Percentiles rank a stretch among this genome's conserved stretches.
Evolutionary conservation across 2,113 vertebrate genomes (phyloP).

Genomic region (Australoheros scitulus): DNA sequence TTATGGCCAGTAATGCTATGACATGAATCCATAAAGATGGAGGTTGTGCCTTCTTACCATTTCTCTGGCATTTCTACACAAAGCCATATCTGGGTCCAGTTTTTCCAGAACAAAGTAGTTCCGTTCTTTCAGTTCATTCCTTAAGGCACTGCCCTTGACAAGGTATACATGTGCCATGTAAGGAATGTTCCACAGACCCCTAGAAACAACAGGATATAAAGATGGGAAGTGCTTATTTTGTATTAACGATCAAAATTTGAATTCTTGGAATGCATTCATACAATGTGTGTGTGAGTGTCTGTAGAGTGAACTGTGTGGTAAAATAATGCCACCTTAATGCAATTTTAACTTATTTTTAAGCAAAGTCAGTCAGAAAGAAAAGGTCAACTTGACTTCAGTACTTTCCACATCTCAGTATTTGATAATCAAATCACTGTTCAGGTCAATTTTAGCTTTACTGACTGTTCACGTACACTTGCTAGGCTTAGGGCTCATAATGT

Average conservation of each 20-base stretch:
- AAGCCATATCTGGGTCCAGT: constrained; percentile 94
- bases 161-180: constrained; percentile 95
- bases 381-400: background rate
- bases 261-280: background rate
- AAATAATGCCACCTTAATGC: too few relatives aligned
- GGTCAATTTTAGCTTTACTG: background rate
- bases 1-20: background rate
- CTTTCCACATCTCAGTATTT: background rate
- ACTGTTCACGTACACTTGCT: background rate
- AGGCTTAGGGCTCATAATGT: background rate
- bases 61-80: constrained; percentile 93
- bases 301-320: background rate
- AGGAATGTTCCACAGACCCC: constrained; percentile 96
- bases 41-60: constrained; percentile 82
- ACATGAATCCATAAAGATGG: background rate
- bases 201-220: constrained; percentile 65
- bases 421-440: background rate
- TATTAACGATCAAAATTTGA: background rate
- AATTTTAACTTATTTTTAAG: constrained; percentile 24
- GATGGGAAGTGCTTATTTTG: constrained; percentile 29
- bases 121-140: constrained; percentile 90
- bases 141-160: constrained; percentile 87
- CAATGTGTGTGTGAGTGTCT: background rate
- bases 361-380: constrained; percentile 3
- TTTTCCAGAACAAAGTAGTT: constrained; percentile 94